Evolutionary conservation across 2,113 vertebrate genomes (phyloP).

Genomic region (Pyrgilauda ruficollis): DNA sequence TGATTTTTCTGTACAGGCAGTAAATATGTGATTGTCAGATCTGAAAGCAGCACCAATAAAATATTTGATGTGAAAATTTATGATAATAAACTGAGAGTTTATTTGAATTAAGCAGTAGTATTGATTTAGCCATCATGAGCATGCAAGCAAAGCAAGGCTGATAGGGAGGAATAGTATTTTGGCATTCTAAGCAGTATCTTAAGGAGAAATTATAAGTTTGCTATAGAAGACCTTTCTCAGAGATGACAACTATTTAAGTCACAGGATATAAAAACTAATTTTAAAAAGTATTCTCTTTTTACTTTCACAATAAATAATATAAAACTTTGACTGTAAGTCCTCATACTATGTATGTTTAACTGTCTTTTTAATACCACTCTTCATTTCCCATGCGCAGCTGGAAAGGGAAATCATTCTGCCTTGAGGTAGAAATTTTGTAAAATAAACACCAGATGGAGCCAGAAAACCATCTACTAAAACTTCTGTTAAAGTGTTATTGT

Average conservation of each 20-base stretch:
- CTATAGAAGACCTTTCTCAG: background rate
- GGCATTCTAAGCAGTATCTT: background rate
- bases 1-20: background rate
- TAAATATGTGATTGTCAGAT: background rate
- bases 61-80: background rate
- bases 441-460: slow-evolving; percentile 51
- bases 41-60: background rate
- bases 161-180: background rate
- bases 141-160: background rate
- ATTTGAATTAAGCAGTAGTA: background rate
- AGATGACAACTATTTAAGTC: background rate
- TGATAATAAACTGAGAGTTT: background rate
- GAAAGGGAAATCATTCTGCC: background rate
- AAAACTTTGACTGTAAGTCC: background rate
- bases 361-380: background rate
- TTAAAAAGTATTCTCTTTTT: background rate
- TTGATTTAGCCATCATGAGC: background rate
- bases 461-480: background rate
- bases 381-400: background rate
- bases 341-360: background rate
- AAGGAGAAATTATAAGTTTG: background rate
- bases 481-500: background rate
- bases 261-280: background rate
- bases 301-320: background rate
- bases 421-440: background rate